Evolutionary conservation across 2,888 invertebrate species (phyloP).

Genomic region (Drosophila fulvimacula): DNA sequence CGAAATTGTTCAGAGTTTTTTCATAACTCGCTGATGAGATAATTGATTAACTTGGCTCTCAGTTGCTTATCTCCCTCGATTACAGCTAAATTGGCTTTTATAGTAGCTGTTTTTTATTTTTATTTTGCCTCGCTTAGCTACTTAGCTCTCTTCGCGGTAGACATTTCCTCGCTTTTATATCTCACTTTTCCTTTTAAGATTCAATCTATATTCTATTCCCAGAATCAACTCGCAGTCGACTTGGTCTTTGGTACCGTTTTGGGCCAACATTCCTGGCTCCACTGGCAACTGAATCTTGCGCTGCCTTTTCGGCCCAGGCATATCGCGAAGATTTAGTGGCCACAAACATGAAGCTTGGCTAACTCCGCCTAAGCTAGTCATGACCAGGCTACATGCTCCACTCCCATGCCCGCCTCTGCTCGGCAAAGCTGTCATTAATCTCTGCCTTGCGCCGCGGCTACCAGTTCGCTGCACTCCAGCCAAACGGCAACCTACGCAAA

Average conservation of each 20-base stretch:
- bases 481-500: constrained; percentile 64
- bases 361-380: constrained; percentile 47
- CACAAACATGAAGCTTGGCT: constrained; percentile 61
- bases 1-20: constrained; percentile 3
- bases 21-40: not conserved
- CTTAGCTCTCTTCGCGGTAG: too few relatives aligned
- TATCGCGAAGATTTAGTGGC: constrained; percentile 67
- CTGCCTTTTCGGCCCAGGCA: constrained; percentile 6
- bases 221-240: not conserved
- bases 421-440: constrained; percentile 60
- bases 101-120: too few relatives aligned
- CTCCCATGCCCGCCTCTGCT: constrained; percentile 6
- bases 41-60: constrained; percentile 1
- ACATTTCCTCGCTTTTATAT: not conserved
- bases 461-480: constrained; percentile 75
- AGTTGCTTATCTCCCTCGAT: not conserved
- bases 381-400: constrained; percentile 9
- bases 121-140: too few relatives aligned
- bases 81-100: not conserved
- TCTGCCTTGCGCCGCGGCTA: constrained; percentile 61
- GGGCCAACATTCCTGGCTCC: constrained; percentile 16
- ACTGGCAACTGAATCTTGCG: too few relatives aligned
- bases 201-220: constrained; percentile 1
- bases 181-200: constrained; percentile 20
- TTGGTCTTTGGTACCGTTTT: not conserved